Evolutionary conservation across 2,888 invertebrate genomes (phyloP).

Genomic region (Osmoderma eremita): DNA sequence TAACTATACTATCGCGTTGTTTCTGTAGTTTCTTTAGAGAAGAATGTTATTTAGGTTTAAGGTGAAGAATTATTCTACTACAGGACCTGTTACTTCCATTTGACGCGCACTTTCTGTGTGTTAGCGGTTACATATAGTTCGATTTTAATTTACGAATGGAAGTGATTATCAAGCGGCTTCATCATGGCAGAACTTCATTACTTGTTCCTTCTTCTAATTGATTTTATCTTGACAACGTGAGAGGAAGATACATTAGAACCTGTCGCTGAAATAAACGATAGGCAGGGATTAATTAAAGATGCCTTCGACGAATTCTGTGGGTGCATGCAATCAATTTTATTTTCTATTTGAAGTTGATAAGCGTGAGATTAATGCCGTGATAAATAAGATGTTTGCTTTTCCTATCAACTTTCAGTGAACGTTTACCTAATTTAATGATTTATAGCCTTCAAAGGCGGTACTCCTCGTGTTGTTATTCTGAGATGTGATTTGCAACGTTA

Average conservation of each 20-base stretch:
- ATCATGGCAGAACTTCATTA: neutral
- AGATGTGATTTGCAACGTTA: neutral
- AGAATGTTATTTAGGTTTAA: no score
- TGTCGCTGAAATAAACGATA: conserved; percentile 15
- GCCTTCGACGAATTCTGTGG: conserved; percentile 2
- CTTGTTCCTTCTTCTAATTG: neutral
- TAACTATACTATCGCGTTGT: no score
- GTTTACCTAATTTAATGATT: conserved; percentile 7
- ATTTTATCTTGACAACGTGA: neutral
- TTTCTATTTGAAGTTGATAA: conserved; percentile 19
- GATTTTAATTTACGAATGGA: neutral
- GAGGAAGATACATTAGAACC: conserved; percentile 15
- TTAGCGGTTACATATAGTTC: no score
- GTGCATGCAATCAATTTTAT: conserved; percentile 13
- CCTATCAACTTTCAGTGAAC: conserved; percentile 12
- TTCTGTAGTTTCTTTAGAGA: no score
- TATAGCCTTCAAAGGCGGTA: neutral
- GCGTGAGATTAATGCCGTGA: conserved; percentile 6
- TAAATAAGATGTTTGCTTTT: conserved; percentile 11
- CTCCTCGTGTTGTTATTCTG: neutral
- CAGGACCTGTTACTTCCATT: no score
- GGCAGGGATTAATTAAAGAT: conserved; percentile 13
- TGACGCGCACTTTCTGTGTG: no score
- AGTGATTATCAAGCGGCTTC: neutral
- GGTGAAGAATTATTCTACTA: no score